Base-by-base conservation (phyloP, 2,113 vertebrate species). In the Crotalus tigris region DNA sequence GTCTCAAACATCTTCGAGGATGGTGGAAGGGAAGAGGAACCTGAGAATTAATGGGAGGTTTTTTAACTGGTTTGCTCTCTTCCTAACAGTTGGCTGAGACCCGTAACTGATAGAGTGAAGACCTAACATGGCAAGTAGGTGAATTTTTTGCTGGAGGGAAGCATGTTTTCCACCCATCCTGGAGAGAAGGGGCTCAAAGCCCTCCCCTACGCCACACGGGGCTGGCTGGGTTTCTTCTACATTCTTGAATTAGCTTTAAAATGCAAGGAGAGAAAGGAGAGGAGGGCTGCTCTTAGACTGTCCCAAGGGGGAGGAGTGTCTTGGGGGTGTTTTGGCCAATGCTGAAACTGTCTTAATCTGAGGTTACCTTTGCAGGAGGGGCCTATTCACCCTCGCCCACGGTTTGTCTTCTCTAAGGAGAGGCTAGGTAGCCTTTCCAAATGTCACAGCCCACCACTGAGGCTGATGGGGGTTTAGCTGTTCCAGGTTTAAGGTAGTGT, bases 101-200 rank as follows among this genome's bases (percentile, higher is more conserved):
- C 0, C 61, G 91, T 46, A 85, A 0, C 51, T 64, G 94, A 93
- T 93, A 23, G 39, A 96, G 92, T 46, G 90, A 96, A 95, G 92
- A 59, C 29, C 92, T 95, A 95, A 93, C 95, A 98, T 98, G 98
- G 97, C 97, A 96, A 97, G 98, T 98, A 97, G 98, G 97, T 96
- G 88, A 87, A 26, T 29, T 29, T 10, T 87, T 49, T 53, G 23
- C 46, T 49, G 17, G 85, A 49, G 85, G 49, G 46, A 10, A 29
- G 49, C 85, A 53, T 53, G 46, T 26, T 51, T 51, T 10, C 24
- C 29, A 69, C 2, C 88, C 19, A 19, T 33, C 87, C 91, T 92
- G 75, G 15, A 69, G 57, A n/a, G 24, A 39, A 15, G 69, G n/a
- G 21, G 23, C 3, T 69, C 15, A 23, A 75, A 51, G 53, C 3